phyloP scores from a whole-genome alignment of 2,888 invertebrate genomes.

The Mamestra brassicae region DNA sequence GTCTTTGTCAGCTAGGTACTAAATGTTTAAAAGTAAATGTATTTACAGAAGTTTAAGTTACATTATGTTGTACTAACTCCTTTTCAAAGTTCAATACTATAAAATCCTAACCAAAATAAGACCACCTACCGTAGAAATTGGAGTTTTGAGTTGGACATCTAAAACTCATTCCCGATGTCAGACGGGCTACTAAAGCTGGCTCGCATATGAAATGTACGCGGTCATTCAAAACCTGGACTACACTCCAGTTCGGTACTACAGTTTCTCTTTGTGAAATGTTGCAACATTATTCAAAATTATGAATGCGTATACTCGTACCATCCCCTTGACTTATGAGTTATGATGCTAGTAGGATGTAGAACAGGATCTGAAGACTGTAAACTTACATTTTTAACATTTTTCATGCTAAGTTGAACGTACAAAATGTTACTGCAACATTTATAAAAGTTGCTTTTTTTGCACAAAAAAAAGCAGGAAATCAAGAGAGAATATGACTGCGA shows the following conservation, averaged over 20 bases:
- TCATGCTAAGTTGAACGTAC: not conserved
- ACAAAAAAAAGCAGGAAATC: not conserved
- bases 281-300: constrained; percentile 58
- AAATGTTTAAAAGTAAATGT: no score
- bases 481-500: not conserved
- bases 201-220: constrained; percentile 35
- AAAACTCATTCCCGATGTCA: constrained; percentile 11
- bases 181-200: constrained; percentile 28
- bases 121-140: constrained; percentile 22
- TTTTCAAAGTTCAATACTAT: no score
- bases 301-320: constrained; percentile 31
- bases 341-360: not conserved
- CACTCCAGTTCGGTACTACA: constrained; percentile 35
- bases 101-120: not conserved
- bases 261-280: constrained; percentile 54
- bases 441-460: not conserved
- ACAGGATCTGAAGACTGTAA: constrained; percentile 3
- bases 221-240: constrained; percentile 46
- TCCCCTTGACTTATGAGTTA: constrained; percentile 34
- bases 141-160: not conserved
- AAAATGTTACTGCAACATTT: not conserved
- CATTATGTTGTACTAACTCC: no score
- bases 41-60: no score
- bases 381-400: constrained; percentile 25
- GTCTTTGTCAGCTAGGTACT: no score